A percentile compares a stretch with the other conserved stretches of the same genome.
Conservation (phyloP, 2,888 invertebrate species). For the Idaea biselata region DNA sequence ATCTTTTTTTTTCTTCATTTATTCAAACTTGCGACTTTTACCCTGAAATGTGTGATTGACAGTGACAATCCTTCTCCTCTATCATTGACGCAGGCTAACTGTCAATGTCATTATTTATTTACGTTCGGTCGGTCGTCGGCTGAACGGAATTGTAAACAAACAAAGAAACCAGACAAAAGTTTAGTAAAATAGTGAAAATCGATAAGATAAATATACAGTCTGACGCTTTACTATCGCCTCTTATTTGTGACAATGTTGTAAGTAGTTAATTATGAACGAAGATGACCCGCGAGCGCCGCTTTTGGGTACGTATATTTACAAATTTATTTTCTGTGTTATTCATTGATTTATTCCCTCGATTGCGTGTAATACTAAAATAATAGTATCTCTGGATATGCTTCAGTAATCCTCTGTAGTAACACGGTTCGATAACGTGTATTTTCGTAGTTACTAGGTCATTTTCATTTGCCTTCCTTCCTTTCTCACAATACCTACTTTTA, state of each 20-base stretch:
- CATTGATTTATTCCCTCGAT: background rate
- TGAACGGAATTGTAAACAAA: background rate
- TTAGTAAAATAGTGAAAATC: background rate
- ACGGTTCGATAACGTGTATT: background rate
- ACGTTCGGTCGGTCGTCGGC: background rate
- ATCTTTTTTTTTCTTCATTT: too few species aligned
- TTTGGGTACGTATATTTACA: conserved; percentile 35
- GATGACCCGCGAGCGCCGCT: conserved; percentile 50
- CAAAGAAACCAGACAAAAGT: background rate
- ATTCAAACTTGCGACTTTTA: background rate
- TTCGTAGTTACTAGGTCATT: background rate
- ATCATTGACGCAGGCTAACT: background rate
- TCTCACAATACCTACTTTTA: background rate
- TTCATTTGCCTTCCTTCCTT: background rate
- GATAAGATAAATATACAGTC: background rate
- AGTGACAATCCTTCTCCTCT: too few species aligned
- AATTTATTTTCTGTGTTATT: background rate
- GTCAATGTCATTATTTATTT: conserved; percentile 5
- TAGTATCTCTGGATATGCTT: background rate
- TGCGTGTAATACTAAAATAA: background rate
- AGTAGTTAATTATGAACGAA: conserved; percentile 35
- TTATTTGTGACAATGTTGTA: background rate
- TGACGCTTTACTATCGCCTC: background rate
- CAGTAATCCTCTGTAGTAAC: background rate
- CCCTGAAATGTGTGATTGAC: background rate